phyloP scores from a whole-genome alignment of 64 coral and sea anemone species.

The Astreopora myriophthalma region DNA sequence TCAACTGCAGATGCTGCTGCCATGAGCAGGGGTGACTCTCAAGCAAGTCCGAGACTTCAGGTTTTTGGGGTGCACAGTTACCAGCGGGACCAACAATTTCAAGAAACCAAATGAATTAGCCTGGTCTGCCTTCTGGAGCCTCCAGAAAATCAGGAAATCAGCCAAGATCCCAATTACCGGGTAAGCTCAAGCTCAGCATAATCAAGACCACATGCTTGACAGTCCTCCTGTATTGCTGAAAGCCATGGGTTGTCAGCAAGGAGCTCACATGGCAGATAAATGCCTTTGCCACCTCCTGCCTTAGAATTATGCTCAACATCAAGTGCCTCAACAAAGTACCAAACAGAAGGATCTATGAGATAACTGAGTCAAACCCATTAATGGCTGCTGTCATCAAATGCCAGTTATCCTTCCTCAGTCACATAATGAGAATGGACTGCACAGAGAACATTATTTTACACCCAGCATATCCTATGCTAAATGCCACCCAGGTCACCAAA shows the following conservation, averaged over 20 bases:
- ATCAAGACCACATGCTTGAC: not conserved
- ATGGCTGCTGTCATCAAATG: not conserved
- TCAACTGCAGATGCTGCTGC: too few species aligned
- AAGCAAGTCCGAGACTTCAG: too few species aligned
- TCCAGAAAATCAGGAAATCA: not conserved
- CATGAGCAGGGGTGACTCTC: too few species aligned
- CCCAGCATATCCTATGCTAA: too few species aligned
- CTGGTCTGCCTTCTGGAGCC: not conserved
- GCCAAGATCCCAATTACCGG: not conserved
- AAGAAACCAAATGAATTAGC: not conserved
- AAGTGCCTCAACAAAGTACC: not conserved
- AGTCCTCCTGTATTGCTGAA: not conserved
- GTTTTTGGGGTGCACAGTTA: too few species aligned
- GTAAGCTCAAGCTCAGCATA: not conserved
- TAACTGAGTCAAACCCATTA: not conserved
- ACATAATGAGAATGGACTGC: not conserved
- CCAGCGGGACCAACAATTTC: not conserved
- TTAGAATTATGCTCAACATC: not conserved
- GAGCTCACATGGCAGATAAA: not conserved
- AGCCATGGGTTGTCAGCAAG: not conserved
- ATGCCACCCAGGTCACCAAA: too few species aligned
- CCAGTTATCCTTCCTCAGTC: not conserved
- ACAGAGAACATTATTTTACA: too few species aligned
- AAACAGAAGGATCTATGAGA: not conserved
- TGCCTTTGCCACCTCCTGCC: not conserved